A percentile compares a stretch with the other conserved stretches of the same genome.
These are phyloP conservation scores for Mesopsocus fuscifrons DNA, from an alignment of 2,888 invertebrate species.

Conservation along the genomic window DNA sequence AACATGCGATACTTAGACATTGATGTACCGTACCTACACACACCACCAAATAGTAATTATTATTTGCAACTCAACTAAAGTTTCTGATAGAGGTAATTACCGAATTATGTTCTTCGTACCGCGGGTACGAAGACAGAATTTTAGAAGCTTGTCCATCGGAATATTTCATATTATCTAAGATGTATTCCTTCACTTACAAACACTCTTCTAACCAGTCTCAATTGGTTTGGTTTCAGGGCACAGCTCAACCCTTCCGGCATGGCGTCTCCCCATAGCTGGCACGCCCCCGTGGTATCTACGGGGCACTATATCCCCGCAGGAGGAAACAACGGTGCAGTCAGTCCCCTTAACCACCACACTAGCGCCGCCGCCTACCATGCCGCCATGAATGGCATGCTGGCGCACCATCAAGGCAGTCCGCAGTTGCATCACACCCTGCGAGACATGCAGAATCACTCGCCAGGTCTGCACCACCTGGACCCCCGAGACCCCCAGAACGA, in stretches of 20 bases:
- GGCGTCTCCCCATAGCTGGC: constrained; percentile 70
- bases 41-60: no score
- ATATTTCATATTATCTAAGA: no score
- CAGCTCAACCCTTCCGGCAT: constrained; percentile 25
- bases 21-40: no score
- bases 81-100: no score
- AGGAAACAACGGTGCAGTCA: constrained; percentile 41
- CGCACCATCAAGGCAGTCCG: constrained; percentile 42
- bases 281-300: constrained; percentile 67
- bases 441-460: constrained; percentile 46
- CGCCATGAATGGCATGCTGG: constrained; percentile 50
- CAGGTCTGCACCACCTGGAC: constrained; percentile 44
- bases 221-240: constrained; percentile 7
- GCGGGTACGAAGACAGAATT: no score
- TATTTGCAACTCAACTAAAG: no score
- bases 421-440: constrained; percentile 52
- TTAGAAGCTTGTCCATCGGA: no score
- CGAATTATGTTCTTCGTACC: no score
- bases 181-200: no score
- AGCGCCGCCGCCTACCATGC: constrained; percentile 34
- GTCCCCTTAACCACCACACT: constrained; percentile 43
- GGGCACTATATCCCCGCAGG: constrained; percentile 55
- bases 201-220: no score
- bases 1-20: no score
- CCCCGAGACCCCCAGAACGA: constrained; percentile 62